A percentile compares a stretch with the other conserved stretches of the same genome.
phyloP scores from a whole-genome alignment of 1,140 invertebrate species.

The Neotoxoptera formosana region DNA sequence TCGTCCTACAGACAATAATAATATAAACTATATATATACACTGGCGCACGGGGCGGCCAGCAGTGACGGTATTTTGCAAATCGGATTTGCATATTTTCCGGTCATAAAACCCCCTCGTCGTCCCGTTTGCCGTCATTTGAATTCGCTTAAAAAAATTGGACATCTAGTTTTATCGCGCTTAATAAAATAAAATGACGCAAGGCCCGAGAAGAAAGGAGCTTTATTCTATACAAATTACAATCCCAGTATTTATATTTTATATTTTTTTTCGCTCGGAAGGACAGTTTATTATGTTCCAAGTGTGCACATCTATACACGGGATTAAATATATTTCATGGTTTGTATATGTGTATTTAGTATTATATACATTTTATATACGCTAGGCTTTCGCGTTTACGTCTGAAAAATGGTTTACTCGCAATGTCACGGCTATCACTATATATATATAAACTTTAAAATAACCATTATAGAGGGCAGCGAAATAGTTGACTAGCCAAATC shows the following conservation, averaged over 20 bases:
- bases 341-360: neutral
- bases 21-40: neutral
- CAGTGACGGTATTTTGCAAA: neutral
- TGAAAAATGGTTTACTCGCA: neutral
- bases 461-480: neutral
- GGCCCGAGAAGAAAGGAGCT: neutral
- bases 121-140: neutral
- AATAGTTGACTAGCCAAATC: conserved; percentile 10
- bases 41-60: neutral
- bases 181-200: neutral
- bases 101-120: neutral
- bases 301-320: neutral
- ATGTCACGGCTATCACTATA: neutral
- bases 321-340: neutral
- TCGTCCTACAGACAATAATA: neutral
- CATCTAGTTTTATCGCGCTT: neutral
- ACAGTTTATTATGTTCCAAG: neutral
- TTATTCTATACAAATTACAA: neutral
- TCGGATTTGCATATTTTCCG: neutral
- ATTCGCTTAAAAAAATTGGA: conserved; percentile 16
- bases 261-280: neutral
- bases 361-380: neutral
- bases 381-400: neutral
- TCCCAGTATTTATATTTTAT: conserved; percentile 4
- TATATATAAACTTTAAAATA: neutral